A percentile compares a stretch with the other conserved stretches of the same genome.
Conservation (phyloP, 1,140 invertebrate genomes). For the Subanguina moxae region DNA sequence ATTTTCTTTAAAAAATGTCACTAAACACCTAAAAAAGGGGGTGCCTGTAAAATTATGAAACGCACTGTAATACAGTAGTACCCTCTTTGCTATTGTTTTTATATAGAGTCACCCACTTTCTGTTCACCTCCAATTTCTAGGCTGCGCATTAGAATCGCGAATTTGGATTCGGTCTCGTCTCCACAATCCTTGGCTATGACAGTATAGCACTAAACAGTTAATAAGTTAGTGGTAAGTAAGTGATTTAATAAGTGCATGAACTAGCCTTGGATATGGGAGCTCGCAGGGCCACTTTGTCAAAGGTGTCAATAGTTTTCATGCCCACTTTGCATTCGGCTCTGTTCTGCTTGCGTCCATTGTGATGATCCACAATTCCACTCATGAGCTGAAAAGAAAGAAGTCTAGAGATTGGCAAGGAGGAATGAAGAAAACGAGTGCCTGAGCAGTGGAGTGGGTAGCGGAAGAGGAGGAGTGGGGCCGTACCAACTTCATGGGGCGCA, state of each 20-base stretch:
- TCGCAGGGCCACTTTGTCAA: constrained; percentile 8
- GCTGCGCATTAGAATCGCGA: constrained; percentile 48
- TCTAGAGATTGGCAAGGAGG: constrained; percentile 1
- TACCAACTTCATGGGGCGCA: constrained; percentile 17
- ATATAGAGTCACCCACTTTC: constrained; percentile 17
- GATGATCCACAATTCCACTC: not conserved
- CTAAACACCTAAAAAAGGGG: too few relatives aligned
- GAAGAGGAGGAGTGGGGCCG: constrained; percentile 6
- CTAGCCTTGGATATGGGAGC: constrained; percentile 4
- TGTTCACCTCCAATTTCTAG: constrained; percentile 20
- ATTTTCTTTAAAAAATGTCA: too few relatives aligned
- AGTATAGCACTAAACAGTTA: constrained; percentile 28
- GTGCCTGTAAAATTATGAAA: too few relatives aligned
- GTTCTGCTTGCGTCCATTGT: not conserved
- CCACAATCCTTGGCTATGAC: constrained; percentile 53
- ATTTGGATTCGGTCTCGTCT: constrained; percentile 33
- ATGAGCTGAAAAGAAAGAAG: too few relatives aligned
- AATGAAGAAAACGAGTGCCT: not conserved
- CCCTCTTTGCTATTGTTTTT: too few relatives aligned
- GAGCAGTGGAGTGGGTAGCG: constrained; percentile 10
- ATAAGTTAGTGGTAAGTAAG: too few relatives aligned
- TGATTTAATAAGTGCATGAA: not conserved
- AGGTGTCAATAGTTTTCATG: constrained; percentile 3
- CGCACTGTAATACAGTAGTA: too few relatives aligned
- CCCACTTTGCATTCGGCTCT: constrained; percentile 5